phyloP scores from a whole-genome alignment of 2,797 vertebrate species.

The Hydrophis major region DNA sequence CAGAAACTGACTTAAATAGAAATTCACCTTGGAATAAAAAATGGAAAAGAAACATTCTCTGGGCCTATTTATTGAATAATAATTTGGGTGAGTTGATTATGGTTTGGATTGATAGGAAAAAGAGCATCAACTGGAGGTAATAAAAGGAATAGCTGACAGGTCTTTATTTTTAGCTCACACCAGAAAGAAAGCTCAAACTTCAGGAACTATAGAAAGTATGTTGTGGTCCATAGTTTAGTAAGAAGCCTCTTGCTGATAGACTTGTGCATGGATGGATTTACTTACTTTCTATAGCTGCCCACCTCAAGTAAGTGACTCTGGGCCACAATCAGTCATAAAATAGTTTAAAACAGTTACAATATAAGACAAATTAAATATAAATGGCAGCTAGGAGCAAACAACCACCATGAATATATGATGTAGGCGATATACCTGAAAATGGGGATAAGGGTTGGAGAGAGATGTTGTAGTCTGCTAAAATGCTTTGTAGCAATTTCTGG shows the following conservation, averaged over 20 bases:
- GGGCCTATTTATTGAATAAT: neutral
- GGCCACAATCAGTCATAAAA: neutral
- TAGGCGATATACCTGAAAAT: neutral
- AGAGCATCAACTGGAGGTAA: neutral
- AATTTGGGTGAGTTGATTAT: neutral
- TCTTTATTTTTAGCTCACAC: neutral
- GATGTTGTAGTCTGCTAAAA: neutral
- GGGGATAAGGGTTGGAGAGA: neutral
- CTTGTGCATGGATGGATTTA: neutral
- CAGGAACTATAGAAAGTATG: neutral
- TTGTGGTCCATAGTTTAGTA: neutral
- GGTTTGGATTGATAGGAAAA: neutral
- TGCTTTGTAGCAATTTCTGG: neutral
- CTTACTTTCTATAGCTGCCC: neutral
- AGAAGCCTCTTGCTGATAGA: neutral
- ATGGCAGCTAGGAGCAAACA: neutral
- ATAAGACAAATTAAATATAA: neutral
- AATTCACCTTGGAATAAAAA: neutral
- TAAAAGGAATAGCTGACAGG: neutral
- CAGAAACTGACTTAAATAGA: too few species aligned
- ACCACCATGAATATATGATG: neutral
- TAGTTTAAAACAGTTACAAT: neutral
- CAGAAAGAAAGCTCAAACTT: neutral
- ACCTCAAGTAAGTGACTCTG: neutral
- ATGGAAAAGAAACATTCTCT: neutral